Percentiles rank a stretch among this genome's conserved stretches.
Evolutionary conservation across 2,888 invertebrate species (phyloP).

Genomic region (Chaitophorus viminalis): DNA sequence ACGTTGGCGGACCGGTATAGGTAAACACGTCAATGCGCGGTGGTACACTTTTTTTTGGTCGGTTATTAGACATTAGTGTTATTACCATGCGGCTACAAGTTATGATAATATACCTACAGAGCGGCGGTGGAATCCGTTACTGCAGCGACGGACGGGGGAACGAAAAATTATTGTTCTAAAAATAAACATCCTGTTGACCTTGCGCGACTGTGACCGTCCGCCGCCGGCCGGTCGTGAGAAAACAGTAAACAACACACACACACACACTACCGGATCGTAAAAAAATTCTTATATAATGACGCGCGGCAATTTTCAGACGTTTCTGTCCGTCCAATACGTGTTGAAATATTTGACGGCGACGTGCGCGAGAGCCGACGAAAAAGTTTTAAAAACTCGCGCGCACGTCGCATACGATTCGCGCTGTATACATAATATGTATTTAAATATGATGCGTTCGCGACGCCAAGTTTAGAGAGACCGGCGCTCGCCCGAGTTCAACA

Average conservation of each 20-base stretch:
- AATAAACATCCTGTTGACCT: constrained; percentile 61
- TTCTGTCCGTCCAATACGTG: too few relatives aligned
- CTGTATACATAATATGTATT: background rate
- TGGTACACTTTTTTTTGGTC: too few relatives aligned
- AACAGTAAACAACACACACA: constrained; percentile 40
- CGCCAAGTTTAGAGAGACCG: background rate
- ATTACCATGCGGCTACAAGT: too few relatives aligned
- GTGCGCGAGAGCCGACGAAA: too few relatives aligned
- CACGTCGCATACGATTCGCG: background rate
- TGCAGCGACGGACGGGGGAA: background rate
- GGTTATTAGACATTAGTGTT: too few relatives aligned
- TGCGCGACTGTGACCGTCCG: constrained; percentile 20
- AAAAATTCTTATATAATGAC: background rate
- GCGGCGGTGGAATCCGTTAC: constrained; percentile 21
- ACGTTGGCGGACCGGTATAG: too few relatives aligned
- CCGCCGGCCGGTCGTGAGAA: constrained; percentile 27
- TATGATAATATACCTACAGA: too few relatives aligned
- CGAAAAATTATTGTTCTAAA: constrained; percentile 49
- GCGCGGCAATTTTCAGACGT: background rate
- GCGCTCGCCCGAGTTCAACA: background rate
- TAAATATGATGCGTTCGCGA: background rate
- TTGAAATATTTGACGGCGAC: too few relatives aligned
- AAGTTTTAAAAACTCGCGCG: too few relatives aligned
- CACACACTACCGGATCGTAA: background rate
- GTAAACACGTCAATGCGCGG: too few relatives aligned